Base-by-base conservation (phyloP, 2,797 vertebrate genomes). In the Neopelma chrysocephalum region DNA sequence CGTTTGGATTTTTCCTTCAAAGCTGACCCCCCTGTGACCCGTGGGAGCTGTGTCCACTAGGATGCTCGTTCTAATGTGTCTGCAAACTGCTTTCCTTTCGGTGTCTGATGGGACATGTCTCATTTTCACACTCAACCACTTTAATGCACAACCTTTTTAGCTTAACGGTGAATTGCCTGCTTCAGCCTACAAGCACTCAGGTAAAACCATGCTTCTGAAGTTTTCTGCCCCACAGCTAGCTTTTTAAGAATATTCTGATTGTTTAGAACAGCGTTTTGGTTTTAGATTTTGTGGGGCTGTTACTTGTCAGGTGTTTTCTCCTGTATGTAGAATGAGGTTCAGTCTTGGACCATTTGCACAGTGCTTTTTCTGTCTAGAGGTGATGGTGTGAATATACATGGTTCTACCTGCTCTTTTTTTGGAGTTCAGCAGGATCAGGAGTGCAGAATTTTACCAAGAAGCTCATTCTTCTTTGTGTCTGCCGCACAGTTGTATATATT, bases 11-110 rank as follows among this genome's bases (percentile, higher is more conserved):
- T 98, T 98, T 98, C 97, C 97, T 98, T 98, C 96, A 94, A 98
- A 98, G 98, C 97, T 98, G 98, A 99, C 99, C 98, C 98, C 66
- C 94, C 91, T 58, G 43, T 98, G 98, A 99, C 98, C 99, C 98
- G 69, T 18, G 97, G 94, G 98, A 98, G 97, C 98, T 98, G 96
- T 97, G 98, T 98, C 98, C 98, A 98, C 97, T 92, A 93, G 78
- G 95, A 96, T 97, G 90, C 89, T 91, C 79, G 81, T 91, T 97
- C 94, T 91, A 93, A 87, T 90, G 96, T 94, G 91, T 91, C 91
- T 87, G 58, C 53, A 85, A 85, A 40, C 65, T 85, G 64, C 84
- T 90, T 94, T 92, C n/a, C 43, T 91, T 90, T 76, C 82, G 27
- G 50, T 87, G 68, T 94, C 56, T 93, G 89, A 69, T 87, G 57